Evolutionary conservation across 1,140 invertebrate genomes (phyloP).

Genomic region (Elymnias hypermnestra): DNA sequence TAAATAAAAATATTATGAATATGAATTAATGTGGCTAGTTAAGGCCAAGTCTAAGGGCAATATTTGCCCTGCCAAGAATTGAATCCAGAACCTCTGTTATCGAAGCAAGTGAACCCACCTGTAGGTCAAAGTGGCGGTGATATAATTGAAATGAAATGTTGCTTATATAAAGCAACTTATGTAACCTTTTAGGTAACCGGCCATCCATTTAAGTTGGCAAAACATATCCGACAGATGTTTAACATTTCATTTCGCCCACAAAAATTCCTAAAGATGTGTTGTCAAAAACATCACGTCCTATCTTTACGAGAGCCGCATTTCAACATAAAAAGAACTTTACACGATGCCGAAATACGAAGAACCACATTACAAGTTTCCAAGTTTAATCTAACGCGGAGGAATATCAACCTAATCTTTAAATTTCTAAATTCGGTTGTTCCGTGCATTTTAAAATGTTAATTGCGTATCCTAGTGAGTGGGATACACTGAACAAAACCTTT

Average conservation of each 20-base stretch:
- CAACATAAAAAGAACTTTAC: slow-evolving; percentile 52
- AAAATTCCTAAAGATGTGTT: slow-evolving; percentile 34
- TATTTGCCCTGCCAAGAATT: no score
- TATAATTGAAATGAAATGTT: no score
- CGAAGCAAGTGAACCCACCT: no score
- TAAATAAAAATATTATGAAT: no score
- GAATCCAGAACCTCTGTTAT: no score
- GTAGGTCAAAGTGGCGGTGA: no score
- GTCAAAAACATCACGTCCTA: slow-evolving; percentile 54
- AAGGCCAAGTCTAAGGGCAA: no score
- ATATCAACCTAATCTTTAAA: slow-evolving; percentile 3
- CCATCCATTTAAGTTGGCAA: background rate
- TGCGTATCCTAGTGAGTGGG: slow-evolving; percentile 7
- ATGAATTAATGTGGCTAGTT: no score
- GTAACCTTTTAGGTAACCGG: no score
- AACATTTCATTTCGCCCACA: slow-evolving; percentile 33
- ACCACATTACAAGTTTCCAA: slow-evolving; percentile 16
- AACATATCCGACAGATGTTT: slow-evolving; percentile 22
- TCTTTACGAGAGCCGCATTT: slow-evolving; percentile 45
- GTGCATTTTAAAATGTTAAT: slow-evolving; percentile 2
- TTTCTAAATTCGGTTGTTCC: slow-evolving; percentile 7
- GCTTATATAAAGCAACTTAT: no score
- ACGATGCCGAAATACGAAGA: slow-evolving; percentile 25
- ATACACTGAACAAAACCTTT: slow-evolving; percentile 33
- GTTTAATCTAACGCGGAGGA: background rate